These are phyloP conservation scores for Psettodes erumei DNA, from an alignment of 2,113 vertebrate species.

Conservation along the genomic window DNA sequence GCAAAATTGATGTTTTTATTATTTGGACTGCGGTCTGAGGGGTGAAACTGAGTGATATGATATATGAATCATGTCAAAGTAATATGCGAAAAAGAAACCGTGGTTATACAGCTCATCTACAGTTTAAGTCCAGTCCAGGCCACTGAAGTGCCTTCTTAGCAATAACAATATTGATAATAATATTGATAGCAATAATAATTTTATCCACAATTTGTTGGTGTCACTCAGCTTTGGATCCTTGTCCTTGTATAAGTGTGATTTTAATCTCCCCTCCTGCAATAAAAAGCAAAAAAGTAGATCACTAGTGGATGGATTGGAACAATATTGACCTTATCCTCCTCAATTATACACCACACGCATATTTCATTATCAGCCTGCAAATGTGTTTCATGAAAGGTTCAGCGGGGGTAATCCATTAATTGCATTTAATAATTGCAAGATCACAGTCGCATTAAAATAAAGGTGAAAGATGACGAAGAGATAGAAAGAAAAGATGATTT, in stretches of 20 bases:
- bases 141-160: not conserved
- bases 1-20: not conserved
- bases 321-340: not conserved
- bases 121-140: not conserved
- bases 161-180: not conserved
- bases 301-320: not conserved
- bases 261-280: not conserved
- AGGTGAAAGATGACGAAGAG: not conserved
- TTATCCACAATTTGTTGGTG: not conserved
- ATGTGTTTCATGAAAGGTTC: conserved; percentile 7
- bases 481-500: too few relatives aligned
- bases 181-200: not conserved
- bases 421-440: conserved; percentile 32
- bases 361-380: conserved; percentile 2
- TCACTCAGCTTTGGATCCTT: not conserved
- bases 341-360: not conserved
- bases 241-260: not conserved
- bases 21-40: not conserved
- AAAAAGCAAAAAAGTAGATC: not conserved
- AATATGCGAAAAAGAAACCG: not conserved
- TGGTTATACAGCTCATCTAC: not conserved
- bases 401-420: not conserved
- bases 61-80: not conserved
- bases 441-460: conserved; percentile 5
- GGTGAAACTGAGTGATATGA: not conserved